Base-by-base conservation (phyloP, 1,140 invertebrate genomes). In the Aphis craccivora region DNA sequence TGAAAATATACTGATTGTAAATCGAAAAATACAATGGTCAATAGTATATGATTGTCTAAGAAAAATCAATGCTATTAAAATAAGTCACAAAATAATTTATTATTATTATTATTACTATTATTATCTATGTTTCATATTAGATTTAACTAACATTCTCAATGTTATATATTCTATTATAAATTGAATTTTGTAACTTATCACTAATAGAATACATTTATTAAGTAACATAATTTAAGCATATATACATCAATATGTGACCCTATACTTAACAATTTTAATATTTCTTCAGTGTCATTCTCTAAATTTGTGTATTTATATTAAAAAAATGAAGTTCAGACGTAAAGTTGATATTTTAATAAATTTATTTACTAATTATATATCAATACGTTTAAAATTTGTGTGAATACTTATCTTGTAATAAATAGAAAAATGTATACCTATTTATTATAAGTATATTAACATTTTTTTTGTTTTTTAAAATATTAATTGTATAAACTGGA, bases 81-180 rank as follows among this genome's bases (percentile, higher is more conserved):
- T 76, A n/a, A 76, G n/a, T 20, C n/a, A 76, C 60, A 76, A 8
- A 20, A 5, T 4, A n/a, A 76, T 18, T 18, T 45, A 45, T 67
- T 67, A 67, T 20, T 76, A n/a, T 76, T n/a, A n/a, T 76, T 60
- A 60, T 60, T 30, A 53, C 7, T 53, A 53, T 67, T 67, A n/a
- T 67, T 67, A 67, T 76, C n/a, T 76, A 76, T 76, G 60, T n/a
- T 76, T 76, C 60, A 76, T 76, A 76, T 76, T 76, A 76, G 60
- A 76, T 76, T 76, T 76, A 76, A 76, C 60, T 76, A n/a, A 76
- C 60, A 76, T n/a, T 18, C 0, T 5, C 30, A 35, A 18, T n/a
- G 30, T 11, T n/a, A n/a, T n/a, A 67, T 4, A 67, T n/a, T 76
- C 14, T 76, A n/a, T 76, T 76, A n/a, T 18, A 76, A 76, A 76